phyloP scores from a whole-genome alignment of 2,113 vertebrate genomes.

The Ameiurus melas region DNA sequence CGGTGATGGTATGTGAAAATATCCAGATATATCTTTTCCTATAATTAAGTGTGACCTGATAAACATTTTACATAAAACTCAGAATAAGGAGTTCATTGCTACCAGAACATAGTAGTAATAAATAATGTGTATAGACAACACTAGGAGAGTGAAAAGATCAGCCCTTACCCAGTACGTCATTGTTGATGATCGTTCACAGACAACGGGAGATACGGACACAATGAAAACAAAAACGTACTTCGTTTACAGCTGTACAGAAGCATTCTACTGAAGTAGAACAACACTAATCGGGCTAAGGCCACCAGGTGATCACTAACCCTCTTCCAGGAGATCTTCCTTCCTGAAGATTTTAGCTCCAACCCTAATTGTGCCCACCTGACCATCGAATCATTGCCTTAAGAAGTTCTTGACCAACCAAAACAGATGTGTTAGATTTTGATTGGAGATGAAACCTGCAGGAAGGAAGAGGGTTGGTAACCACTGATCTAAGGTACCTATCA shows the following conservation, averaged over 20 bases:
- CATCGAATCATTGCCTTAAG: too few relatives aligned
- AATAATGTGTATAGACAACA: not conserved
- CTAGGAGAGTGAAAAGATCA: not conserved
- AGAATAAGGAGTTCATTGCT: not conserved
- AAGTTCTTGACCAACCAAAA: too few relatives aligned
- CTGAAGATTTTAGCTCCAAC: too few relatives aligned
- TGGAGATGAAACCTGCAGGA: too few relatives aligned
- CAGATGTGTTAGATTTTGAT: too few relatives aligned
- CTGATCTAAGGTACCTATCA: too few relatives aligned
- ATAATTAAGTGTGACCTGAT: not conserved
- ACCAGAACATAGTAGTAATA: not conserved
- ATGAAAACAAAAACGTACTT: not conserved
- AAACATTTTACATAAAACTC: not conserved
- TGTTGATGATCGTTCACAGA: not conserved
- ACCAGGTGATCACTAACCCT: too few relatives aligned
- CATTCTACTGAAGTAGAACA: too few relatives aligned
- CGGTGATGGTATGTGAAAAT: not conserved
- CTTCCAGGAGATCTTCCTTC: too few relatives aligned
- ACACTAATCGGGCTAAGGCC: not conserved
- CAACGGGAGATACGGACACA: not conserved
- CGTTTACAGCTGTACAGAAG: not conserved
- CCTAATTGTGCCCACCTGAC: too few relatives aligned
- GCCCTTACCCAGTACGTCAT: not conserved
- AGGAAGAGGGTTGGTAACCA: too few relatives aligned
- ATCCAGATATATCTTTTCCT: not conserved